These are phyloP conservation scores for Pycnomerus fuliginosus DNA, from an alignment of 2,888 invertebrate species.

Conservation along the genomic window DNA sequence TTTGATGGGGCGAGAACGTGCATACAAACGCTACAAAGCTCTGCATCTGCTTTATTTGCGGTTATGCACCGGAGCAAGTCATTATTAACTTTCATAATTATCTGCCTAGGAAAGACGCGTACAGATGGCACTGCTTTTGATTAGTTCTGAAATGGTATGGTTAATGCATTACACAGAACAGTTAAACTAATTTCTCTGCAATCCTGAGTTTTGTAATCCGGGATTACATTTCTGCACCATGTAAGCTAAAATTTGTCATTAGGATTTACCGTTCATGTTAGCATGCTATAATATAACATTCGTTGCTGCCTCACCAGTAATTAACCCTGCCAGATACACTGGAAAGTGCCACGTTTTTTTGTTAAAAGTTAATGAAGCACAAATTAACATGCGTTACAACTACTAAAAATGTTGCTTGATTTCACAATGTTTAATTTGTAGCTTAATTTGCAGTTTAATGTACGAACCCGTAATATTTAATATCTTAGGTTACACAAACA, in stretches of 20 bases:
- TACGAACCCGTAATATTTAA: slow-evolving; percentile 5
- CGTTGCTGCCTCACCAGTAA: not conserved
- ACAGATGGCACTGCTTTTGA: slow-evolving; percentile 36
- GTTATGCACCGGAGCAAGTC: slow-evolving; percentile 23
- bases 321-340: not conserved
- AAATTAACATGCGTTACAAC: not conserved
- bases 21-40: slow-evolving; percentile 12
- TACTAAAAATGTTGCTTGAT: slow-evolving; percentile 4
- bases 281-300: slow-evolving; percentile 1
- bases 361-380: slow-evolving; percentile 1
- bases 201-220: slow-evolving; percentile 26
- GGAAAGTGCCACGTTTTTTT: not conserved
- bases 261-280: slow-evolving; percentile 6
- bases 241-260: slow-evolving; percentile 14
- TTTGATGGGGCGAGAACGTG: slow-evolving; percentile 13
- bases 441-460: not conserved
- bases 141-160: slow-evolving; percentile 35
- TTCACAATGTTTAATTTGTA: slow-evolving; percentile 8
- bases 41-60: slow-evolving; percentile 25
- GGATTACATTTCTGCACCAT: slow-evolving; percentile 15
- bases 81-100: slow-evolving; percentile 37
- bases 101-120: slow-evolving; percentile 30
- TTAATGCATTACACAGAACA: slow-evolving; percentile 30
- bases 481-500: slow-evolving; percentile 6
- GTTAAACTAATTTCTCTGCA: slow-evolving; percentile 35